A percentile compares a stretch with the other conserved stretches of the same genome.
Evolutionary conservation across 2,113 vertebrate genomes (phyloP).

Genomic region (Sclerurus mexicanus): DNA sequence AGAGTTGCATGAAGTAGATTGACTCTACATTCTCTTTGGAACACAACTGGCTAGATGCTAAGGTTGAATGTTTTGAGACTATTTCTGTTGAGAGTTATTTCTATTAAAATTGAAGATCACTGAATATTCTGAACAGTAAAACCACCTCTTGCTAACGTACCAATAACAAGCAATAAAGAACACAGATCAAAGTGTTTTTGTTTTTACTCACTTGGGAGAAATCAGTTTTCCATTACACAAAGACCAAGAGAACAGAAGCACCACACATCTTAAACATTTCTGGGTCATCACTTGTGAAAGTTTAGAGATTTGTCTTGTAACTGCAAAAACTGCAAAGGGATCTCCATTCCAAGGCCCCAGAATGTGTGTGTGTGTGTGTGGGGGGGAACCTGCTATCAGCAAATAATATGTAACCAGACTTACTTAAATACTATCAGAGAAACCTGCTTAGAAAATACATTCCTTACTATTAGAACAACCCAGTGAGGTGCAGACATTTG

Average conservation of each 20-base stretch:
- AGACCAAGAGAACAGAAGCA: conserved; percentile 18
- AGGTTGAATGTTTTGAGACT: background rate
- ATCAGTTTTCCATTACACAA: conserved; percentile 16
- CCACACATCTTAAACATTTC: background rate
- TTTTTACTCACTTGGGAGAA: conserved; percentile 15
- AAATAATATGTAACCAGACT: background rate
- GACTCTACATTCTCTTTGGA: background rate
- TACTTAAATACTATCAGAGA: conserved; percentile 6
- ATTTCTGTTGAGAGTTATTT: background rate
- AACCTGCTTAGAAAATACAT: conserved; percentile 56
- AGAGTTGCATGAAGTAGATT: background rate
- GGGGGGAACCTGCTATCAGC: background rate
- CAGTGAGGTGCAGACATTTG: conserved; percentile 27
- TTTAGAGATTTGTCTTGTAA: background rate
- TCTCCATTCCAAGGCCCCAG: background rate
- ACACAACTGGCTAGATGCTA: background rate
- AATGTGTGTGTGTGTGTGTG: background rate
- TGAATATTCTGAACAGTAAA: background rate
- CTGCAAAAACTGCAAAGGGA: background rate
- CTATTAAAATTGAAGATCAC: background rate
- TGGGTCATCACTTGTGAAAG: background rate
- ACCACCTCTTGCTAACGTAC: background rate
- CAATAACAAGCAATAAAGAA: background rate
- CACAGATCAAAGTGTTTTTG: background rate
- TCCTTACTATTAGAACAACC: background rate